Evolutionary conservation across 2,797 vertebrate species (phyloP), one percentile per base, ranked within the genome.

Genomic region (Sebastes minor): DNA sequence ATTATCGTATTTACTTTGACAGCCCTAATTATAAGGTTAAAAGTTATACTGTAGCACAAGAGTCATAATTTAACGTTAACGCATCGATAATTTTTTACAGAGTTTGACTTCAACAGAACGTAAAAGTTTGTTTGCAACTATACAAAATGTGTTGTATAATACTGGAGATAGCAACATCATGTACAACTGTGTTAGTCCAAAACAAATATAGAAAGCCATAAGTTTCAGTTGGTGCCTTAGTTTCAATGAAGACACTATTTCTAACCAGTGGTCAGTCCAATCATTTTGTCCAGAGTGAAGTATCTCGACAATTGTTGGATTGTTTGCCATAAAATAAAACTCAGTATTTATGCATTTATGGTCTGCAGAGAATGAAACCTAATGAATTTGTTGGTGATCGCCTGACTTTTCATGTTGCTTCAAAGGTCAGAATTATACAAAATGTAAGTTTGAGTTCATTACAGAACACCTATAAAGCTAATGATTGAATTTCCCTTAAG

Each of bases 191-290:
- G 16, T 72, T 74, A 68, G n/a, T 80, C 59, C 55, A 61, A 63
- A 68, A 72, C n/a, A 80, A 79, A 72, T 60, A 71, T 35, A 83
- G 38, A 68, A 86, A 88, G 75, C 82, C 78, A 88, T 80, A 65
- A 0, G 4, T 76, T 85, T 84, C 65, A 82, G 33, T 78, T 64
- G 38, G 89, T 92, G 92, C 91, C 91, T 94, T 91, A 77, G 68
- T 57, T 82, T 80, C n/a, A 68, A 46, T 55, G 25, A 77, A 69
- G 28, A 69, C 62, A 59, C 35, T 28, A 13, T 64, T 30, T 81
- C 30, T 4, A 57, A 28, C 25, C 6, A 64, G 5, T 35, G n/a
- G 59, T 62, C 1, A 0, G 30, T 38, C 30, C 46, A 63, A 5
- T 11, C 4, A 28, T 60, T 77, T 55, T 5, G 27, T 55, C 76